Evolutionary conservation across 1,140 invertebrate species (phyloP).

Genomic region (Eciton burchellii): DNA sequence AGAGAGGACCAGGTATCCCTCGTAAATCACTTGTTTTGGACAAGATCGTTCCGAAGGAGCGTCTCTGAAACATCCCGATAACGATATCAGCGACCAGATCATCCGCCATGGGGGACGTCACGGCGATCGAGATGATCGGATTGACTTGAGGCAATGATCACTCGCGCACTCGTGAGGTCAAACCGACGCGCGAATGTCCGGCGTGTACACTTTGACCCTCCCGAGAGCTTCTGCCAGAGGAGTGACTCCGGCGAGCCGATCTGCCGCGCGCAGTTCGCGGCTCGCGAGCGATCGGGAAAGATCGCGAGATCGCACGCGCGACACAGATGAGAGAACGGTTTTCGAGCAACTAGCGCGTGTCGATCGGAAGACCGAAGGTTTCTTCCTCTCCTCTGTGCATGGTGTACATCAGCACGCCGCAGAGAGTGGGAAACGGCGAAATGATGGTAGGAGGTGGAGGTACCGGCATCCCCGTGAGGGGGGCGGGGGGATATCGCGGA

Average conservation of each 20-base stretch:
- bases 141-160: too few relatives aligned
- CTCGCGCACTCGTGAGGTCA: too few relatives aligned
- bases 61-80: too few relatives aligned
- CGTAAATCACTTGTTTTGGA: too few relatives aligned
- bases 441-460: conserved; percentile 67
- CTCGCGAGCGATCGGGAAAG: neutral
- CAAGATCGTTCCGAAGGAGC: too few relatives aligned
- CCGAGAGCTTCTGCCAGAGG: too few relatives aligned
- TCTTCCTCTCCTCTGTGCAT: conserved; percentile 80
- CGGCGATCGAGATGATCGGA: too few relatives aligned
- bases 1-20: too few relatives aligned
- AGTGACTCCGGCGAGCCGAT: neutral
- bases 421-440: conserved; percentile 78
- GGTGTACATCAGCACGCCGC: conserved; percentile 76
- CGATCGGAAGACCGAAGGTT: conserved; percentile 78
- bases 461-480: conserved; percentile 62
- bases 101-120: too few relatives aligned
- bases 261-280: neutral
- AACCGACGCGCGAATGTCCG: too few relatives aligned
- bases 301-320: conserved; percentile 63
- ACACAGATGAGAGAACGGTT: conserved; percentile 80
- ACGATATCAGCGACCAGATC: too few relatives aligned
- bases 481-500: conserved; percentile 48
- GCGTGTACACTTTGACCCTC: too few relatives aligned
- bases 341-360: conserved; percentile 80